Percentiles rank a stretch among this genome's conserved stretches.
phyloP scores from a whole-genome alignment of 2,888 invertebrate species.

The Nomada flava region DNA sequence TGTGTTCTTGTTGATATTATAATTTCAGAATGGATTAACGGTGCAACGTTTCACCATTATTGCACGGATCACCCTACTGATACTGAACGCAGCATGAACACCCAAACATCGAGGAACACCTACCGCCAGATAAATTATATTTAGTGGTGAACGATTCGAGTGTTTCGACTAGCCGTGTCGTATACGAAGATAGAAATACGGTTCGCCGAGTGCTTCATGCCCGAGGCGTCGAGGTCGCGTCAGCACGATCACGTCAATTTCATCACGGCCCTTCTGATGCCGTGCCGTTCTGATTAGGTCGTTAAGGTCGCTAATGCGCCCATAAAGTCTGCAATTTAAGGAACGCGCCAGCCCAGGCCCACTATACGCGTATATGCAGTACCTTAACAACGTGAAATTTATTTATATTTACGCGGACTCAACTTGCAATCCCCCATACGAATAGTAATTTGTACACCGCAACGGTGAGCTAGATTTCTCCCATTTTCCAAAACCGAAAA shows the following conservation, averaged over 20 bases:
- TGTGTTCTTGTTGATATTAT: too few relatives aligned
- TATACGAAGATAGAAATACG: constrained; percentile 68
- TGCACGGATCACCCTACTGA: too few relatives aligned
- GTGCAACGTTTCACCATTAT: too few relatives aligned
- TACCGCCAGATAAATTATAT: too few relatives aligned
- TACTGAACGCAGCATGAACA: too few relatives aligned
- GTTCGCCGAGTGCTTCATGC: constrained; percentile 56
- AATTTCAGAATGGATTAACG: too few relatives aligned
- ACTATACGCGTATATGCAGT: neutral
- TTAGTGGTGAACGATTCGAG: too few relatives aligned
- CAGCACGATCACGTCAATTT: constrained; percentile 71
- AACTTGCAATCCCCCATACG: constrained; percentile 8
- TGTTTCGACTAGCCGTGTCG: neutral
- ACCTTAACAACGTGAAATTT: neutral
- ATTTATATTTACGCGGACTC: constrained; percentile 6
- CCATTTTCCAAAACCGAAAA: too few relatives aligned
- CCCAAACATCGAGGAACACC: too few relatives aligned
- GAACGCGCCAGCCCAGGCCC: constrained; percentile 67
- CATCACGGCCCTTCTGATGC: constrained; percentile 71
- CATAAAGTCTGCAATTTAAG: constrained; percentile 78
- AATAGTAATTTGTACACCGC: neutral
- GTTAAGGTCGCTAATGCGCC: constrained; percentile 80
- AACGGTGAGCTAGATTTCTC: neutral
- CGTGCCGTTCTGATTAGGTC: constrained; percentile 81
- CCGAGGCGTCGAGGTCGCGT: constrained; percentile 76